These are phyloP conservation scores for Tenthredo livida DNA, from an alignment of 2,888 invertebrate genomes.

Conservation along the genomic window DNA sequence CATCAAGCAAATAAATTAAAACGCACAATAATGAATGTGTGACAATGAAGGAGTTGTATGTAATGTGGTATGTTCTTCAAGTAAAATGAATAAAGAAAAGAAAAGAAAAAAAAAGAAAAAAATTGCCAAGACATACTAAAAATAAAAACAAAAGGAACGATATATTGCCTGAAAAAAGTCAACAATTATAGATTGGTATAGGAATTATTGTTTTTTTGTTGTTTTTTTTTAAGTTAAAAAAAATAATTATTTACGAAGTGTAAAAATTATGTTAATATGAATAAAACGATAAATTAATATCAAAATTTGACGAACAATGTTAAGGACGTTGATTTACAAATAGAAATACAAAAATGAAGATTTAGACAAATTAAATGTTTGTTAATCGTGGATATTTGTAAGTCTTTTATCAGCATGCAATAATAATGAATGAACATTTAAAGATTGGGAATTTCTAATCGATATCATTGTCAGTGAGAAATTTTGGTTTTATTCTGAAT, in stretches of 20 bases:
- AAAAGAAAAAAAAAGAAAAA: not conserved
- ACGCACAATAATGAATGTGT: slow-evolving; percentile 68
- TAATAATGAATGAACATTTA: not conserved
- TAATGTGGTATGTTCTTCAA: slow-evolving; percentile 27
- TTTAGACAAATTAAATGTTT: not conserved
- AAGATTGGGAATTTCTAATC: not conserved
- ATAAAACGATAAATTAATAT: slow-evolving; percentile 41
- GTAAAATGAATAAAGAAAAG: not conserved
- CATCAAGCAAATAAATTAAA: slow-evolving; percentile 74
- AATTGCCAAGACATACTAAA: slow-evolving; percentile 55
- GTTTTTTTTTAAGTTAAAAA: slow-evolving; percentile 55
- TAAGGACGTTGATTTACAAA: slow-evolving; percentile 57
- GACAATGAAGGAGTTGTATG: slow-evolving; percentile 48
- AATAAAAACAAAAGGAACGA: slow-evolving; percentile 62
- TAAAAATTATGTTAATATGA: slow-evolving; percentile 48
- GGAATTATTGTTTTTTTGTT: slow-evolving; percentile 25
- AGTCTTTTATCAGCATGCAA: slow-evolving; percentile 29
- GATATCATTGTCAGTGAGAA: not conserved
- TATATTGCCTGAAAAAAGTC: slow-evolving; percentile 71
- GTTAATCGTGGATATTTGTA: not conserved
- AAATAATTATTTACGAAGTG: slow-evolving; percentile 50
- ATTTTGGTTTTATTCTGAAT: not conserved
- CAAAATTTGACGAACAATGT: slow-evolving; percentile 63
- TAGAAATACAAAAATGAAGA: slow-evolving; percentile 18
- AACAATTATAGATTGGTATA: slow-evolving; percentile 62